Conservation (phyloP, 1,140 invertebrate genomes). For the Onthophagus taurus region DNA sequence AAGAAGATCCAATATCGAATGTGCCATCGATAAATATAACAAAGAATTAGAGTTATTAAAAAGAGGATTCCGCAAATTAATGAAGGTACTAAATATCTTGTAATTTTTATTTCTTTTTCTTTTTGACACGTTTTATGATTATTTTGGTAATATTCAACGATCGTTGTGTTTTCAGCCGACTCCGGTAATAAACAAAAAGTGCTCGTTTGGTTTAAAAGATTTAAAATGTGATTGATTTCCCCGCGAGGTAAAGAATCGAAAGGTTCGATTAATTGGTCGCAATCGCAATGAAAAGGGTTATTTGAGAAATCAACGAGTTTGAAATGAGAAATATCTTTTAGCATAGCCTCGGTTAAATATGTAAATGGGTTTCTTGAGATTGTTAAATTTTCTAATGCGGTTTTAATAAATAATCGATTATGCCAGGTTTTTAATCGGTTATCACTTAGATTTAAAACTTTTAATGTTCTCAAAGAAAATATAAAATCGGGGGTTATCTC, state of each 20-base stretch:
- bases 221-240: conserved; percentile 8
- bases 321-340: conserved; percentile 43
- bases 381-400: conserved; percentile 32
- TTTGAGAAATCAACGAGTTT: conserved; percentile 38
- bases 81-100: conserved; percentile 6
- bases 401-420: conserved; percentile 38
- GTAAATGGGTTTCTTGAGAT: conserved; percentile 45
- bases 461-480: conserved; percentile 37
- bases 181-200: conserved; percentile 14
- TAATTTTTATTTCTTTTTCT: neutral
- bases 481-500: conserved; percentile 38
- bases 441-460: conserved; percentile 40
- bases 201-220: conserved; percentile 8
- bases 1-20: conserved; percentile 47
- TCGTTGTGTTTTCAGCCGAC: conserved; percentile 5
- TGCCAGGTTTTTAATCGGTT: conserved; percentile 44
- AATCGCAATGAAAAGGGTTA: conserved; percentile 48
- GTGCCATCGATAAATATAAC: conserved; percentile 32
- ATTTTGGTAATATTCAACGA: conserved; percentile 13
- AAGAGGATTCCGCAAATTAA: conserved; percentile 4
- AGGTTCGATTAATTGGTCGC: conserved; percentile 37
- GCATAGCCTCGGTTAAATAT: conserved; percentile 44
- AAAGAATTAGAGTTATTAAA: conserved; percentile 2
- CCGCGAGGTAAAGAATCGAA: conserved; percentile 37
- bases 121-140: neutral